These are phyloP conservation scores for Cynodonichthys magdalenae DNA, from an alignment of 2,797 vertebrate species.

Conservation along the genomic window DNA sequence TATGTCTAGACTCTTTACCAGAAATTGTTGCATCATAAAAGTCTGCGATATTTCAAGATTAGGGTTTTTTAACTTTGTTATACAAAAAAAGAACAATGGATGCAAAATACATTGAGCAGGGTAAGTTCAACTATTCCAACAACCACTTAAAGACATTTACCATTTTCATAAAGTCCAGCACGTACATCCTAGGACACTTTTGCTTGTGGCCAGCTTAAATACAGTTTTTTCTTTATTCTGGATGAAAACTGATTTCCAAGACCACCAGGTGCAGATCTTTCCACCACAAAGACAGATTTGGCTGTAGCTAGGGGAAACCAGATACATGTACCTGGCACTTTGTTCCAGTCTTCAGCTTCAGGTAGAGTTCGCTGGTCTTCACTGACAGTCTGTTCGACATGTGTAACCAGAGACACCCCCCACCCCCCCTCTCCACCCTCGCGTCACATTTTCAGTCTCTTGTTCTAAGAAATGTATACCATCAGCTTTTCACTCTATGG, in stretches of 20 bases:
- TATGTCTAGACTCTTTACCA: background rate
- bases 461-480: slow-evolving; percentile 71
- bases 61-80: no score
- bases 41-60: background rate
- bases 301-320: slow-evolving; percentile 68
- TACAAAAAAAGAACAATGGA: no score
- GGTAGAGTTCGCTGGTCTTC: slow-evolving; percentile 74
- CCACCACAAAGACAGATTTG: slow-evolving; percentile 74
- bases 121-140: no score
- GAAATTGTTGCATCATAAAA: background rate
- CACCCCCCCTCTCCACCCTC: slow-evolving; percentile 6
- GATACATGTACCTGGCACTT: slow-evolving; percentile 77
- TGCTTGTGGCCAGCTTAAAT: slow-evolving; percentile 38
- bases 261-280: slow-evolving; percentile 80
- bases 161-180: slow-evolving; percentile 2
- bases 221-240: slow-evolving; percentile 29
- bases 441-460: slow-evolving; percentile 62
- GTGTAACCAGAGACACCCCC: slow-evolving; percentile 65
- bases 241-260: slow-evolving; percentile 72
- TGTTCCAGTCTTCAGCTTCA: slow-evolving; percentile 69
- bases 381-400: slow-evolving; percentile 69
- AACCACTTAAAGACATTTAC: background rate
- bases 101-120: no score
- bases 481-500: slow-evolving; percentile 59
- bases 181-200: slow-evolving; percentile 17